Base-by-base conservation (phyloP, 1,140 invertebrate species). In the Panagrolaimus sp. region DNA sequence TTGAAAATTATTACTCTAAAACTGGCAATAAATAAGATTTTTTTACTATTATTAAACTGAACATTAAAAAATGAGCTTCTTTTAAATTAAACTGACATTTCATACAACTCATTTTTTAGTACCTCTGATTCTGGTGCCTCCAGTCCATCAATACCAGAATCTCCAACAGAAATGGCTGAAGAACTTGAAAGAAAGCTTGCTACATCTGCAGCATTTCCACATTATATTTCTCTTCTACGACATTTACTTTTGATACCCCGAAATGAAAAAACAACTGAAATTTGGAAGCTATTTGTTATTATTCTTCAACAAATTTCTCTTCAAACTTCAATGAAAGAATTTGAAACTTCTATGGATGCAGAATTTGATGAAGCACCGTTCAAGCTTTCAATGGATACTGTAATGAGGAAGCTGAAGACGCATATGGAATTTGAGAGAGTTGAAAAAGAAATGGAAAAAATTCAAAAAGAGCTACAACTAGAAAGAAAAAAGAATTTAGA, bases 241-340 rank as follows among this genome's bases (percentile, higher is more conserved):
- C 95, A 98, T 83, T 89, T 92, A 78, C 85, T 98, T 11, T 85
- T 96, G 46, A 84, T 98, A 72, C 93, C 93, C 70, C 86, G 91
- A 92, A 91, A 90, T 74, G 89, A 89, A 63, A 89, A 90, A 1
- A 89, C 91, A 84, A 89, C 90, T 25, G 91, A 93, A 71, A 90
- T 95, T 80, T 98, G 94, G 93, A 84, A 93, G 27, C 85, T 97
- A 38, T 90, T 96, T 78, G 94, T 97, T 84, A 88, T 93, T 65
- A 90, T 97, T 63, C 88, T 92, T n/a, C 95, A 98, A 83, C 94
- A 98, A 85, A 88, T 98, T 43, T 89, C 93, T 25, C 85, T 96
- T n/a, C 93, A 96, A 84, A 85, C 86, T 3, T 89, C 89, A 74
- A 86, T 86, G 65, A 87, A 85, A 38, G 89, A 89, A 75, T 27